Evolutionary conservation across 2,888 invertebrate genomes (phyloP).

Genomic region (Rhabditoides inermis): DNA sequence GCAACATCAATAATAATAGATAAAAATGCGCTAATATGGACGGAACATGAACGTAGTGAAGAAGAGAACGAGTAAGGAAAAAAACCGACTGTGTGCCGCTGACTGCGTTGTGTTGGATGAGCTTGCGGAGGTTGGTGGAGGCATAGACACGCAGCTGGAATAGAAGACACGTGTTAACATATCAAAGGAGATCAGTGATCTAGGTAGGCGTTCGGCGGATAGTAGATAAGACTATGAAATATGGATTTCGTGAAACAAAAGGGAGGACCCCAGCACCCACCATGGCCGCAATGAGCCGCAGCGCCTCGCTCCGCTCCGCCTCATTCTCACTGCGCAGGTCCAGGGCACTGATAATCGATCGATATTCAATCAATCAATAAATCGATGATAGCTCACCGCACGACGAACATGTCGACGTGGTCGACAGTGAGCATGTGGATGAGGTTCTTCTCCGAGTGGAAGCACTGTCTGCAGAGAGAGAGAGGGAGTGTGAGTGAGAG

Average conservation of each 20-base stretch:
- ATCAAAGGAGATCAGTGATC: no score
- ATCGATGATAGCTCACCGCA: constrained; percentile 11
- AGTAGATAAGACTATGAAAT: no score
- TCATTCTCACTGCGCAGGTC: constrained; percentile 77
- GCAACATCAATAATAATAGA: neutral
- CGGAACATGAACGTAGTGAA: neutral
- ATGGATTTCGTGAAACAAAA: no score
- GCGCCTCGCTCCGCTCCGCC: constrained; percentile 76
- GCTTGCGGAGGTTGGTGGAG: constrained; percentile 23
- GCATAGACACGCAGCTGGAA: no score
- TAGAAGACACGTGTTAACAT: no score
- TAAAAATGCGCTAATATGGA: neutral
- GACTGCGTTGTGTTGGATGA: constrained; percentile 7
- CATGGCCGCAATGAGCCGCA: constrained; percentile 72
- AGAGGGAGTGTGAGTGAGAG: no score
- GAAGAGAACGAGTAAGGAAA: no score
- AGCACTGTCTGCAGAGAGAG: no score
- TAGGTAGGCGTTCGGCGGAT: no score
- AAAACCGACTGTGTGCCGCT: no score
- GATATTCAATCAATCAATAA: neutral
- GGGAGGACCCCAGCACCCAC: no score
- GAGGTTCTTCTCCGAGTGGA: no score
- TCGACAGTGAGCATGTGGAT: constrained; percentile 22
- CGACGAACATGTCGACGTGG: constrained; percentile 31
- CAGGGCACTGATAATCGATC: constrained; percentile 64